These are phyloP conservation scores for Limnephilus rhombicus DNA, from an alignment of 2,888 invertebrate genomes.

Conservation along the genomic window DNA sequence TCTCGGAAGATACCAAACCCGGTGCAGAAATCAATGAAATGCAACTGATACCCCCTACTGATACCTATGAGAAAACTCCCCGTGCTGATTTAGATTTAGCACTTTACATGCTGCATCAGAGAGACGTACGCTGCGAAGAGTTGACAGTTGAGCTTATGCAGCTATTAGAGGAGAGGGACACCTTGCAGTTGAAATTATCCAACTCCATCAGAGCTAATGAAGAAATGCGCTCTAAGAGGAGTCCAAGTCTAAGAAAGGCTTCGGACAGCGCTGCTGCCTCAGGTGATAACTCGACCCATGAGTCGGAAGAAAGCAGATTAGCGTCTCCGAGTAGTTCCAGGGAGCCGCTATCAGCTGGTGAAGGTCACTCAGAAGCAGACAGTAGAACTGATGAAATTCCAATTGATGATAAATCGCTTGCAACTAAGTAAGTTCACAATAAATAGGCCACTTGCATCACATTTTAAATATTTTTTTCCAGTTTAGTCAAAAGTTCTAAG, in stretches of 20 bases:
- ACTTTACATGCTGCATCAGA: constrained; percentile 90
- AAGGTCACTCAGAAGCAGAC: constrained; percentile 15
- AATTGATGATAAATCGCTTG: constrained; percentile 50
- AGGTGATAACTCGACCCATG: not conserved
- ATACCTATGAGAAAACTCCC: constrained; percentile 71
- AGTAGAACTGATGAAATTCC: constrained; percentile 32
- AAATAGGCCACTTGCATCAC: not conserved
- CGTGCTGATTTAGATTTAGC: constrained; percentile 88
- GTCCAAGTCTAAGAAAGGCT: constrained; percentile 41
- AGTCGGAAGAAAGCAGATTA: constrained; percentile 6
- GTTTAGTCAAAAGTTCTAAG: too few species aligned
- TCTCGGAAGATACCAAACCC: constrained; percentile 74
- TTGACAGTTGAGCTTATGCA: constrained; percentile 90
- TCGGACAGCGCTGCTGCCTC: not conserved
- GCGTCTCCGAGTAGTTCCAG: constrained; percentile 5
- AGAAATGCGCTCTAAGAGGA: constrained; percentile 73
- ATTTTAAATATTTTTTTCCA: too few species aligned
- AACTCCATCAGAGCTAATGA: constrained; percentile 88
- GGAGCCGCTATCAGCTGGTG: constrained; percentile 3
- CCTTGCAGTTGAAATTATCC: constrained; percentile 88
- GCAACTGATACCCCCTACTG: constrained; percentile 50
- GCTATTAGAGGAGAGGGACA: constrained; percentile 90
- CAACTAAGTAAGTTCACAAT: constrained; percentile 58
- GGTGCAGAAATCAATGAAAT: constrained; percentile 69
- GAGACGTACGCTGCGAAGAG: constrained; percentile 92